Percentiles rank a stretch among this genome's conserved stretches.
Conservation (phyloP, 1,140 invertebrate species). For the Cotesia chilonis region DNA sequence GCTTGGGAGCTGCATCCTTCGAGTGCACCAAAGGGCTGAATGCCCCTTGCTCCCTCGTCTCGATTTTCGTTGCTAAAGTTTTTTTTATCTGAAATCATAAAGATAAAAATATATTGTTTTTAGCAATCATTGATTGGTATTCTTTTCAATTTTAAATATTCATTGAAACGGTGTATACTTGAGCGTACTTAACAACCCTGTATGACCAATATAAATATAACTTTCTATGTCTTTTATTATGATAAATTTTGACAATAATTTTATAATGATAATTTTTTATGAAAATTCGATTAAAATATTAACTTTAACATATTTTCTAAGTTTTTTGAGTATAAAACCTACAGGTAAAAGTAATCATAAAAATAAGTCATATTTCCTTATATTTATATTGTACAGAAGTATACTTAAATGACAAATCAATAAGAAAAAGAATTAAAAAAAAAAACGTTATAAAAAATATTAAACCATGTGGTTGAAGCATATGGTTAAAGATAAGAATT, state of each 20-base stretch:
- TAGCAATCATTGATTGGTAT: background rate
- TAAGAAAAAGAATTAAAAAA: slow-evolving; percentile 4
- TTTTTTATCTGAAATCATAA: slow-evolving; percentile 49
- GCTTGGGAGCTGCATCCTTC: slow-evolving; percentile 67
- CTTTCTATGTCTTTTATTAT: too few species aligned
- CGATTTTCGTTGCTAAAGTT: slow-evolving; percentile 54
- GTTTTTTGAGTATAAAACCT: too few species aligned
- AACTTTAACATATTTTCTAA: too few species aligned
- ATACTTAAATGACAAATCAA: background rate
- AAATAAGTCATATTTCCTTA: too few species aligned
- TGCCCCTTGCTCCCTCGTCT: slow-evolving; percentile 64
- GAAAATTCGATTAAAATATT: too few species aligned
- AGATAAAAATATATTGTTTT: slow-evolving; percentile 30
- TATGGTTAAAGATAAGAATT: slow-evolving; percentile 51
- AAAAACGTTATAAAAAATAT: slow-evolving; percentile 13
- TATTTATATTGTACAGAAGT: too few species aligned
- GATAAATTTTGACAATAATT: too few species aligned
- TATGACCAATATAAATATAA: too few species aligned
- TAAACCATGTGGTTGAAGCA: slow-evolving; percentile 47
- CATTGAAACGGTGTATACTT: too few species aligned
- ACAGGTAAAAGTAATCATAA: background rate
- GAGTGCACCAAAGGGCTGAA: slow-evolving; percentile 64
- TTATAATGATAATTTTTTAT: too few species aligned
- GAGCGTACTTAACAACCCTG: too few species aligned
- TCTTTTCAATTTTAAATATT: background rate